These are phyloP conservation scores for Cephus rjabovi DNA, from an alignment of 2,888 invertebrate genomes.

Conservation along the genomic window DNA sequence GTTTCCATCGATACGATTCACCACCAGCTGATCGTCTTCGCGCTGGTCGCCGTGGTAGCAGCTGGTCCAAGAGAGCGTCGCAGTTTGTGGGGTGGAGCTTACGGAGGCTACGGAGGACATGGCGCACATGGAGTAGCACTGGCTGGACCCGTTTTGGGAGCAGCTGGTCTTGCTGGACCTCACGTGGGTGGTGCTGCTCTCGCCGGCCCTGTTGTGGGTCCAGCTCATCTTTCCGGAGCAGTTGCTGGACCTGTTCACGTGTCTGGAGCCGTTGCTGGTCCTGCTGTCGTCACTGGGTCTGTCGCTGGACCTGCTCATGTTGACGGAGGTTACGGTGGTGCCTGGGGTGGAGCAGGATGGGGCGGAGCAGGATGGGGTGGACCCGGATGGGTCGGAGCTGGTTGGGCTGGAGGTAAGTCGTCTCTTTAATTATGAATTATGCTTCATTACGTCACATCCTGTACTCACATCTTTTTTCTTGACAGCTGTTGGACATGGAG, in stretches of 20 bases:
- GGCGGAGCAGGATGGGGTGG: conserved; percentile 13
- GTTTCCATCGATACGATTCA: no score
- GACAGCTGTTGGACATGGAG: conserved; percentile 31
- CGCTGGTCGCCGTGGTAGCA: conserved; percentile 42
- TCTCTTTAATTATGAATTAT: not conserved
- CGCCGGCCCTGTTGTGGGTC: conserved; percentile 57
- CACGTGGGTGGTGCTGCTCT: conserved; percentile 51
- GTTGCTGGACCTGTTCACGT: conserved; percentile 58
- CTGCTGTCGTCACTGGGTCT: conserved; percentile 56
- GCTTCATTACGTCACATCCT: no score
- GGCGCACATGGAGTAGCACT: conserved; percentile 54
- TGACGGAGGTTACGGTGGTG: conserved; percentile 49
- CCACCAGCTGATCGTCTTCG: conserved; percentile 29
- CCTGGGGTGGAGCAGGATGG: conserved; percentile 34
- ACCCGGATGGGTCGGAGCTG: not conserved
- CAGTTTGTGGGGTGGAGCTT: conserved; percentile 26
- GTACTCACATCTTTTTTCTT: not conserved
- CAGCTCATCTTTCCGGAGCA: conserved; percentile 56
- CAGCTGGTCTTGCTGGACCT: conserved; percentile 53
- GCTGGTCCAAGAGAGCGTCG: conserved; percentile 48
- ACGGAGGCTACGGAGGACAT: conserved; percentile 32
- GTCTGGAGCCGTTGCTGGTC: conserved; percentile 61
- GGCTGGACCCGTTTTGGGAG: conserved; percentile 54
- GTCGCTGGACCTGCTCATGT: conserved; percentile 60
- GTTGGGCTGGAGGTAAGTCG: not conserved